Conservation (phyloP, 1,140 invertebrate species). For the Hylyphantes graminicola region DNA sequence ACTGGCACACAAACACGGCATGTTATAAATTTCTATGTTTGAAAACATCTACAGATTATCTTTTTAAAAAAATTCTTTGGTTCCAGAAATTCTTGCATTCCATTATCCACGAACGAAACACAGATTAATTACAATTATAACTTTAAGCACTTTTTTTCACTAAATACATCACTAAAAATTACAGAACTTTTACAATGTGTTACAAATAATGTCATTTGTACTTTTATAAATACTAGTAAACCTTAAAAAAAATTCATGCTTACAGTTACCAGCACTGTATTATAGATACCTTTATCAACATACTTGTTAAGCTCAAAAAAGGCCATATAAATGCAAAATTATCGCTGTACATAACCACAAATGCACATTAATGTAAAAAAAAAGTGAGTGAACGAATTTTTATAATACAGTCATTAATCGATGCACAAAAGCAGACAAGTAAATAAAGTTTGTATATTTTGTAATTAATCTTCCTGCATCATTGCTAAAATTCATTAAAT, state of each 20-base stretch:
- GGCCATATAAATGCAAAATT: not conserved
- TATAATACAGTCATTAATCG: too few relatives aligned
- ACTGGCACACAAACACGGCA: conserved; percentile 16
- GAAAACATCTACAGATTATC: conserved; percentile 24
- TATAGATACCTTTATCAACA: not conserved
- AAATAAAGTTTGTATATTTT: too few relatives aligned
- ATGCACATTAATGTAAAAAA: not conserved
- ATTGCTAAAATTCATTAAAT: too few relatives aligned
- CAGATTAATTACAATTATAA: conserved; percentile 15
- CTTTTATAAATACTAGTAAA: conserved; percentile 1
- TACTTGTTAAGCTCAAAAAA: not conserved
- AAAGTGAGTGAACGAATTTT: not conserved
- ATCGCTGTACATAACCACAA: not conserved
- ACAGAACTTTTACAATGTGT: not conserved
- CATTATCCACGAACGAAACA: not conserved
- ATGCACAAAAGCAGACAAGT: too few relatives aligned
- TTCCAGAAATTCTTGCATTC: not conserved
- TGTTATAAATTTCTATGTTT: conserved; percentile 23
- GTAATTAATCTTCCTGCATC: too few relatives aligned
- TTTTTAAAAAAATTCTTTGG: conserved; percentile 45
- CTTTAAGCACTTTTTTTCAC: not conserved
- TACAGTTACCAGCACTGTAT: conserved; percentile 49
- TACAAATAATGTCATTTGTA: not conserved
- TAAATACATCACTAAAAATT: not conserved
- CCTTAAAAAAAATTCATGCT: not conserved